Percentiles rank a stretch among this genome's conserved stretches.
phyloP scores from a whole-genome alignment of 2,797 vertebrate genomes.

The Tiaroga cobitis region DNA sequence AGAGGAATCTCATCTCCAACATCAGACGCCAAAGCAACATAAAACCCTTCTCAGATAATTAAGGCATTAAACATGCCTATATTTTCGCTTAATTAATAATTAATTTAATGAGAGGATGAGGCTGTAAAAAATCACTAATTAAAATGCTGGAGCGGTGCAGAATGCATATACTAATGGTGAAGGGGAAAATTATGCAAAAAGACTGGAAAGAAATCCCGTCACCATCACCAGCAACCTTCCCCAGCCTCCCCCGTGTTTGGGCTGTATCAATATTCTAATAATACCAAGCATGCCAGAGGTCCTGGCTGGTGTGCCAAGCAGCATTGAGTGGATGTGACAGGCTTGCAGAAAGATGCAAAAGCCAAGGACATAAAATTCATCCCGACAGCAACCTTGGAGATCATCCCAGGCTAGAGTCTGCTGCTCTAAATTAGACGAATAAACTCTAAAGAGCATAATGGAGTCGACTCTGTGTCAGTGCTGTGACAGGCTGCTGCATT shows the following conservation, averaged over 20 bases:
- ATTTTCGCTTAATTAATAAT: constrained; percentile 91
- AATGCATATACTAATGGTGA: constrained; percentile 67
- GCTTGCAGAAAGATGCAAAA: constrained; percentile 81
- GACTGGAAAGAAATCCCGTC: constrained; percentile 17
- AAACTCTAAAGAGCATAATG: constrained; percentile 82
- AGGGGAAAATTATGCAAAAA: constrained; percentile 64
- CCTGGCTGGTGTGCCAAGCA: constrained; percentile 82
- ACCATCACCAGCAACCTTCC: constrained; percentile 32
- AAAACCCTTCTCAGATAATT: constrained; percentile 86
- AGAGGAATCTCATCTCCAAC: constrained; percentile 48
- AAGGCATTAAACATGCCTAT: constrained; percentile 90
- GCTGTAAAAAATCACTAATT: constrained; percentile 88
- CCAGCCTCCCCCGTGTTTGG: constrained; percentile 76
- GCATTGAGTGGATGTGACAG: constrained; percentile 84
- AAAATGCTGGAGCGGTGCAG: constrained; percentile 80
- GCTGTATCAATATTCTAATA: constrained; percentile 95
- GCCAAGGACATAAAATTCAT: constrained; percentile 86
- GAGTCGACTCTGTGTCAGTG: constrained; percentile 73
- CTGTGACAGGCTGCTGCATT: constrained; percentile 53
- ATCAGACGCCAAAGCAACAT: constrained; percentile 85
- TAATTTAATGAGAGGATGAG: constrained; percentile 88
- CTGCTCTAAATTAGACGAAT: constrained; percentile 81
- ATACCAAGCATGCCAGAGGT: constrained; percentile 89
- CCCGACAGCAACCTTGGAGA: constrained; percentile 89
- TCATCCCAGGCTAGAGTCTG: constrained; percentile 72